Conservation (phyloP, 2,888 invertebrate species). For the Tiphia femorata region DNA sequence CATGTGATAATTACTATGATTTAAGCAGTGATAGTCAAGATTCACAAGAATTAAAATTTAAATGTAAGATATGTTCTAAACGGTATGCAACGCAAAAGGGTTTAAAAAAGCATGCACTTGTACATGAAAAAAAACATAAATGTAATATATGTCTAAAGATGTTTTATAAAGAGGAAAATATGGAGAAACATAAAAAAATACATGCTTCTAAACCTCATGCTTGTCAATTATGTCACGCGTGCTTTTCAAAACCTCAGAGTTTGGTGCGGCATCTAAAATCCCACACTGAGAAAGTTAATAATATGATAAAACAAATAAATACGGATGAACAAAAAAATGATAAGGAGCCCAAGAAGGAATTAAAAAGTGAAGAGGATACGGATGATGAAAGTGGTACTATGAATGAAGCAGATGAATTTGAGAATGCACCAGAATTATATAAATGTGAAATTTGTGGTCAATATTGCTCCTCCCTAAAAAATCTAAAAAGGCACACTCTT, state of each 20-base stretch:
- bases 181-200: slow-evolving; percentile 59
- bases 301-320: slow-evolving; percentile 46
- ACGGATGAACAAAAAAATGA: slow-evolving; percentile 41
- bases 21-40: slow-evolving; percentile 47
- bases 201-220: slow-evolving; percentile 58
- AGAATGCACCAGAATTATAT: slow-evolving; percentile 59
- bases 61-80: slow-evolving; percentile 60
- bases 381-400: slow-evolving; percentile 46
- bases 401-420: slow-evolving; percentile 51
- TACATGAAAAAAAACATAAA: slow-evolving; percentile 62
- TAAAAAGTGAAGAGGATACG: slow-evolving; percentile 51
- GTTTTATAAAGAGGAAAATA: slow-evolving; percentile 60
- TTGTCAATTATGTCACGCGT: slow-evolving; percentile 58
- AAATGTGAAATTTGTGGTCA: slow-evolving; percentile 64
- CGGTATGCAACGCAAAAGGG: slow-evolving; percentile 60
- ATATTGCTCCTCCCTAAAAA: slow-evolving; percentile 63
- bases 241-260: slow-evolving; percentile 56
- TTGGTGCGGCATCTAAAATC: slow-evolving; percentile 57
- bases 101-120: slow-evolving; percentile 60
- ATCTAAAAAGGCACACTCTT: slow-evolving; percentile 60
- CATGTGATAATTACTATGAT: slow-evolving; percentile 48
- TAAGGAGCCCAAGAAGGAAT: slow-evolving; percentile 39
- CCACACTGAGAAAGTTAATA: slow-evolving; percentile 52
- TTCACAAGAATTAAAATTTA: slow-evolving; percentile 51
- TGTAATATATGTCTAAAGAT: slow-evolving; percentile 59